Evolutionary conservation across 2,888 invertebrate species (phyloP).

Genomic region (Sisyra nigra): DNA sequence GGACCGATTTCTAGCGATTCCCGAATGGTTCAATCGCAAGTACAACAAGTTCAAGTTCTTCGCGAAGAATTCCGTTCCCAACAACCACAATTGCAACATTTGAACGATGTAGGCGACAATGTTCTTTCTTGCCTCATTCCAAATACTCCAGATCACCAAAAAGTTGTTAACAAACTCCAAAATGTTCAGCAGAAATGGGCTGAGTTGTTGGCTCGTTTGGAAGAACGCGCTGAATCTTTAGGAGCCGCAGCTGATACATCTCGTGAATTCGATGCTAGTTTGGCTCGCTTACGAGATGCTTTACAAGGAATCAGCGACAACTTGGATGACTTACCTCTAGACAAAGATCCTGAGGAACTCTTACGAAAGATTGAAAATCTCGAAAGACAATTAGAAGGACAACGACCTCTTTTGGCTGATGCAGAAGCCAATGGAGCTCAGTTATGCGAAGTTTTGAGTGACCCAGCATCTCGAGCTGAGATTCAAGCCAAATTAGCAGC

Average conservation of each 20-base stretch:
- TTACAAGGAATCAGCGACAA: constrained; percentile 75
- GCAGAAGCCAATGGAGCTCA: constrained; percentile 82
- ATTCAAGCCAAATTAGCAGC: constrained; percentile 76
- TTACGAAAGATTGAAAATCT: constrained; percentile 74
- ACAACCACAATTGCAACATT: constrained; percentile 74
- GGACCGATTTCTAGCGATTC: constrained; percentile 95
- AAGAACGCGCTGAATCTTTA: constrained; percentile 74
- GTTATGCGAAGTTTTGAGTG: constrained; percentile 71
- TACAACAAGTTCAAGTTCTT: constrained; percentile 86
- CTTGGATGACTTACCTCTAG: constrained; percentile 62
- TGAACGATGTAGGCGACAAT: constrained; percentile 65
- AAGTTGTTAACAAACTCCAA: constrained; percentile 53
- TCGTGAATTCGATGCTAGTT: constrained; percentile 79
- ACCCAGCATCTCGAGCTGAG: constrained; percentile 80
- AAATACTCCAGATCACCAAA: constrained; percentile 41
- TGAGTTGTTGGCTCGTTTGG: constrained; percentile 57
- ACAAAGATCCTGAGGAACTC: constrained; percentile 76
- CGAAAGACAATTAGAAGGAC: constrained; percentile 77
- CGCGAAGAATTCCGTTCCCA: constrained; percentile 90
- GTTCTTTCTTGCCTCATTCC: constrained; percentile 43
- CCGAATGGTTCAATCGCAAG: constrained; percentile 88
- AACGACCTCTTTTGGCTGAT: constrained; percentile 74
- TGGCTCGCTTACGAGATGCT: constrained; percentile 71
- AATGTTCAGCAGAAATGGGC: constrained; percentile 65
- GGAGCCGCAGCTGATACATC: constrained; percentile 88